Evolutionary conservation across 2,113 vertebrate genomes (phyloP).

Genomic region (Lethenteron camtschaticum): DNA sequence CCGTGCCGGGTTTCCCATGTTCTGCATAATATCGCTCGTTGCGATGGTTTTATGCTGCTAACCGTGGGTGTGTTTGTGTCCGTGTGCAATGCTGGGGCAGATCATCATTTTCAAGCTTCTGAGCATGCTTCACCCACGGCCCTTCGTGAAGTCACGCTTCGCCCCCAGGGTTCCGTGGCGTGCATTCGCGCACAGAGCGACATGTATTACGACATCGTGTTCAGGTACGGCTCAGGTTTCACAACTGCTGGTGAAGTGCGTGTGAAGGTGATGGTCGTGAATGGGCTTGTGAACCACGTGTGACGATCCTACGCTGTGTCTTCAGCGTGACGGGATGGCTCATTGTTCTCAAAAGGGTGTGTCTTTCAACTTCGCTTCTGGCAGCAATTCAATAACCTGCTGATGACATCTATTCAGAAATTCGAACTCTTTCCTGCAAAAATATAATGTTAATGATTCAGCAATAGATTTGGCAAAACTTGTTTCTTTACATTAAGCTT

Average conservation of each 20-base stretch:
- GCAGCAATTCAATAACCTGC: too few relatives aligned
- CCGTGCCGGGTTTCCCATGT: neutral
- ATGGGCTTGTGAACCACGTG: too few relatives aligned
- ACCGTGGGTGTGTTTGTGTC: neutral
- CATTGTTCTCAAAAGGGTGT: too few relatives aligned
- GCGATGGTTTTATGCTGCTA: neutral
- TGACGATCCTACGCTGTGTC: too few relatives aligned
- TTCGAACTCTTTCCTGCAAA: too few relatives aligned
- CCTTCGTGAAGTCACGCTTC: constrained; percentile 72
- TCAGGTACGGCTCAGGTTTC: constrained; percentile 34
- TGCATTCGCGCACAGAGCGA: constrained; percentile 54
- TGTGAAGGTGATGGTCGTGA: neutral
- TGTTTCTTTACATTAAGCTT: too few relatives aligned
- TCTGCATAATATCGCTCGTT: neutral
- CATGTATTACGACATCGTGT: constrained; percentile 63
- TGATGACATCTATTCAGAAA: too few relatives aligned
- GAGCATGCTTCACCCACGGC: constrained; percentile 76
- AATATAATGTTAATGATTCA: too few relatives aligned
- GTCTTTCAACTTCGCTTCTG: too few relatives aligned
- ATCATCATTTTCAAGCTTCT: constrained; percentile 59
- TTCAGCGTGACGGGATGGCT: too few relatives aligned
- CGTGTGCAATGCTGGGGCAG: constrained; percentile 17
- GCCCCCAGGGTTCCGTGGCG: constrained; percentile 62
- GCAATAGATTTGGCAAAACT: too few relatives aligned
- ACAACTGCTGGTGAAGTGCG: neutral